These are phyloP conservation scores for Masticophis lateralis DNA, from an alignment of 2,797 vertebrate species.

Conservation along the genomic window DNA sequence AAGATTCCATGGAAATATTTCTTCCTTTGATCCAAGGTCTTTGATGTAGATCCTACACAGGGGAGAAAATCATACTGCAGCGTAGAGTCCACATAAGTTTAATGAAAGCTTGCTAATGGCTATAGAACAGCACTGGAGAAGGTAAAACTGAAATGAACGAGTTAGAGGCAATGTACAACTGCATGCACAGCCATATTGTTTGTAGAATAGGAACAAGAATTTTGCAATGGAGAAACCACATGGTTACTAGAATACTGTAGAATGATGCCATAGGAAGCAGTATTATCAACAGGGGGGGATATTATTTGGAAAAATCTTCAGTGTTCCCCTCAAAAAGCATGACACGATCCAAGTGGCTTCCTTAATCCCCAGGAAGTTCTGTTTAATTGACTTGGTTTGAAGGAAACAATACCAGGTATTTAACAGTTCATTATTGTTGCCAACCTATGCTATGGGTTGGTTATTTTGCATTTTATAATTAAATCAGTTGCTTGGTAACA, in stretches of 20 bases:
- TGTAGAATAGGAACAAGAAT: background rate
- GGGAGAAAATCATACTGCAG: background rate
- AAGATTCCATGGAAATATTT: background rate
- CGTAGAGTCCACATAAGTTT: background rate
- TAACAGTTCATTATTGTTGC: background rate
- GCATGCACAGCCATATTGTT: background rate
- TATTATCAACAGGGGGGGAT: background rate
- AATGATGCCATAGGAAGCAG: background rate
- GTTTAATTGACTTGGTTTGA: background rate
- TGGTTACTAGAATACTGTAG: background rate
- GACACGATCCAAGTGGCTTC: background rate
- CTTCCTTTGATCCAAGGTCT: background rate
- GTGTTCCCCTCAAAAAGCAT: too few relatives aligned
- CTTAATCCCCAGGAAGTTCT: background rate
- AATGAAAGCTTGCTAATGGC: background rate
- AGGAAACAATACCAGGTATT: background rate
- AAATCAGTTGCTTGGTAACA: conserved; percentile 27
- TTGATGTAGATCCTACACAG: background rate
- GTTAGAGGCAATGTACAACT: background rate
- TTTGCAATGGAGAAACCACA: background rate
- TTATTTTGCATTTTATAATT: conserved; percentile 20
- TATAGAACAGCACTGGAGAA: background rate
- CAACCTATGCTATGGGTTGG: background rate
- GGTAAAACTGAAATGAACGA: background rate
- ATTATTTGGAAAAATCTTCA: background rate